These are phyloP conservation scores for Psix sp. DNA, from an alignment of 1,140 invertebrate genomes.

Conservation along the genomic window DNA sequence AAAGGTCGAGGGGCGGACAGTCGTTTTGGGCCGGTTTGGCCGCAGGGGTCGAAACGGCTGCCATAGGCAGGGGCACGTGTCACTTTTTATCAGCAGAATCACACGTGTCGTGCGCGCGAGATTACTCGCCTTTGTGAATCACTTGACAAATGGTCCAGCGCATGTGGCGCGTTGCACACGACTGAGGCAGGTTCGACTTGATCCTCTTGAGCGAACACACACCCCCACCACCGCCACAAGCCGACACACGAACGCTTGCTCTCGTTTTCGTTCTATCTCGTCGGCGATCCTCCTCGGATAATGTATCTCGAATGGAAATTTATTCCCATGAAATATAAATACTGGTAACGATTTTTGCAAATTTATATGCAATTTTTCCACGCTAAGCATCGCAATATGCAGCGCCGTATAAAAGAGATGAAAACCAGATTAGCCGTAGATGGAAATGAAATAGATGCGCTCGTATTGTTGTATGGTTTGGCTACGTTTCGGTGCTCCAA, in stretches of 20 bases:
- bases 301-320: conserved; percentile 34
- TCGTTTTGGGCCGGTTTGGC: too few species aligned
- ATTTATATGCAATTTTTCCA: conserved; percentile 22
- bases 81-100: conserved; percentile 64
- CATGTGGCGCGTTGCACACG: conserved; percentile 73
- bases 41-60: too few species aligned
- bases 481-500: too few species aligned
- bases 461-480: too few species aligned
- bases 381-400: conserved; percentile 7
- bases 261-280: conserved; percentile 27
- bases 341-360: conserved; percentile 18
- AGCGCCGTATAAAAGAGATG: too few species aligned
- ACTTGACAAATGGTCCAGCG: conserved; percentile 68
- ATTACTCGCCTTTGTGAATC: conserved; percentile 65
- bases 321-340: conserved; percentile 34
- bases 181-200: conserved; percentile 64
- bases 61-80: conserved; percentile 63
- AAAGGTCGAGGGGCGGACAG: too few species aligned
- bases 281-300: conserved; percentile 19
- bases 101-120: conserved; percentile 68
- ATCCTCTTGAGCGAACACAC: conserved; percentile 59
- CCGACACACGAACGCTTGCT: conserved; percentile 16
- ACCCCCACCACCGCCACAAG: conserved; percentile 55
- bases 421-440: too few species aligned
- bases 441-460: too few species aligned